Evolutionary conservation across 2,113 vertebrate species (phyloP).

Genomic region (Ceyx melanurus): DNA sequence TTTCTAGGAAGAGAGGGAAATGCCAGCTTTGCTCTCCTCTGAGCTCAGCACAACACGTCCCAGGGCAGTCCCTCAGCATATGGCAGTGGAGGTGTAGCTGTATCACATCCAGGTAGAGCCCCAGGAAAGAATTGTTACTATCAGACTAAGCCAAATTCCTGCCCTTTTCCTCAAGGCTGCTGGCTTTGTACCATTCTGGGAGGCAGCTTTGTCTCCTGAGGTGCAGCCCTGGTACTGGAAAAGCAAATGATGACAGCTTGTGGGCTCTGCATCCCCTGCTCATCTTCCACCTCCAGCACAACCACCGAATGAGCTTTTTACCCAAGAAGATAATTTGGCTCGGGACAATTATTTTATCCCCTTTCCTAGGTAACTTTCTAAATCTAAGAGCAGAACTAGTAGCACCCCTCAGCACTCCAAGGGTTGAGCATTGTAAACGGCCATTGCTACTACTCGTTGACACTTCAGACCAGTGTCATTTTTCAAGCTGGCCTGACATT

Average conservation of each 20-base stretch:
- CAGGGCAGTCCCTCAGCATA: conserved; percentile 4
- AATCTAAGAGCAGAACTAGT: background rate
- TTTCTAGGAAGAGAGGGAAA: background rate
- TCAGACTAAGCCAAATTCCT: conserved; percentile 9
- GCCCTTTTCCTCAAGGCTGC: conserved; percentile 17
- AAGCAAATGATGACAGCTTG: background rate
- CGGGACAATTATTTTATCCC: background rate
- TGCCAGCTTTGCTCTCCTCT: background rate
- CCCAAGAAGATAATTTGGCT: background rate
- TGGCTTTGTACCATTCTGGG: background rate
- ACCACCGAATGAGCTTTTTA: background rate
- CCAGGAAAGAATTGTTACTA: background rate
- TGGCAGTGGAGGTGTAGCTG: conserved; percentile 24
- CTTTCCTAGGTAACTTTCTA: background rate
- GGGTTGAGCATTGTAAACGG: background rate
- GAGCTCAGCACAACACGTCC: background rate
- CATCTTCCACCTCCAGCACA: background rate
- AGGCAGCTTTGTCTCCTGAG: background rate
- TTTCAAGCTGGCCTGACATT: background rate
- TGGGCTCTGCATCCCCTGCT: background rate
- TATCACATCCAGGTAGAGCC: conserved; percentile 46
- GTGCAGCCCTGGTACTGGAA: background rate
- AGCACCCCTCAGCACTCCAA: background rate
- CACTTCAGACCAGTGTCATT: background rate
- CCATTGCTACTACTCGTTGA: background rate